A percentile compares a stretch with the other conserved stretches of the same genome.
phyloP scores from a whole-genome alignment of 2,888 invertebrate species.

The Megalurothrips usitatus region DNA sequence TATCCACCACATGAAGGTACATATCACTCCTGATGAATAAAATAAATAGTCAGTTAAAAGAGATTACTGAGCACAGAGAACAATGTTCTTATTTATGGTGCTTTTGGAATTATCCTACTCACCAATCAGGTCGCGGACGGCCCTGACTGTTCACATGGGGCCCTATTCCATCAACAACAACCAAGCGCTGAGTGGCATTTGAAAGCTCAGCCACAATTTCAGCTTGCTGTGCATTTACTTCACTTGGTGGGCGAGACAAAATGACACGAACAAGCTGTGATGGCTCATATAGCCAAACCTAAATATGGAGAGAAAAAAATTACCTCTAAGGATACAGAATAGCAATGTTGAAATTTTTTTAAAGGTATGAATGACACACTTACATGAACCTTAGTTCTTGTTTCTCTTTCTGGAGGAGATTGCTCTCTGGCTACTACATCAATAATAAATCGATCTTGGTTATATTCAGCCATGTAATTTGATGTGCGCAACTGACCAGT shows the following conservation, averaged over 20 bases:
- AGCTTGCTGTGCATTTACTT: constrained; percentile 64
- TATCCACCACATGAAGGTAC: constrained; percentile 77
- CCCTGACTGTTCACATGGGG: constrained; percentile 65
- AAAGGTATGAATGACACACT: constrained; percentile 44
- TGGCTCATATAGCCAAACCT: constrained; percentile 89
- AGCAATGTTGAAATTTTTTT: constrained; percentile 28
- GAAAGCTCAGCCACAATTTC: constrained; percentile 69
- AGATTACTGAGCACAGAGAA: constrained; percentile 37
- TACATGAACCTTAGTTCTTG: constrained; percentile 72
- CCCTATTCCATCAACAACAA: constrained; percentile 74
- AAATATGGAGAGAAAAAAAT: constrained; percentile 36
- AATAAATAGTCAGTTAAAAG: constrained; percentile 15
- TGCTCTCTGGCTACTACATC: constrained; percentile 78
- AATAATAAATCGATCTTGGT: constrained; percentile 79
- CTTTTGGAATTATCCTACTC: constrained; percentile 37
- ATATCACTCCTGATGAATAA: constrained; percentile 69
- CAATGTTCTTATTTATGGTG: background rate
- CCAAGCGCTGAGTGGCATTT: constrained; percentile 68
- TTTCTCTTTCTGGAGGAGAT: constrained; percentile 71
- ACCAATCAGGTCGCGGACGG: constrained; percentile 66
- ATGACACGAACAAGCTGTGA: constrained; percentile 79
- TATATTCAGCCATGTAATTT: constrained; percentile 80
- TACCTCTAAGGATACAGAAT: background rate
- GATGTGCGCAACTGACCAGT: constrained; percentile 70
- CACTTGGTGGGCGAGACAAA: constrained; percentile 72